Evolutionary conservation across 2,113 vertebrate genomes (phyloP), one percentile per base, ranked within the genome.

Genomic region (Terrapene triunguis): DNA sequence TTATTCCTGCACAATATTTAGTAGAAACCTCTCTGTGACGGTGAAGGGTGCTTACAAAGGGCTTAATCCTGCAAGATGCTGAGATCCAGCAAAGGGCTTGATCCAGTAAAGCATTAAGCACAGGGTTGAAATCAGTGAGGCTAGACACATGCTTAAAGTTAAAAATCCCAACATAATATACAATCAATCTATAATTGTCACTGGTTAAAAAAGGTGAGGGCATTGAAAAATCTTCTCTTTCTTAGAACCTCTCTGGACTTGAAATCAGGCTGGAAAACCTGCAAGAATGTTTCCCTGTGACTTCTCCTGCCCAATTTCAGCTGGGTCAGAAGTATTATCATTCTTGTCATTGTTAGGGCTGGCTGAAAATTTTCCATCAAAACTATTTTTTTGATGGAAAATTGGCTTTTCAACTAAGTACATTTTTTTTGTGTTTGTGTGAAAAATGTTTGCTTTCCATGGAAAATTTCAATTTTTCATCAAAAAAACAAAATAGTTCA

Each of bases 61-160:
- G 35, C 44, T 69, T 19, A 29, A 19, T 69, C 62, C 62, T n/a
- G 29, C 35, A 69, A 69, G 13, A 32, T 69, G 62, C 16, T n/a
- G 62, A 69, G 62, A 51, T 51, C 50, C 50, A 51, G 50, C 50
- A 51, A 17, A 16, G 5, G 14, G 50, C 50, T 51, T 17, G 55
- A 89, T 92, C 79, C 92, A 96, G 69, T 80, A 89, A 87, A 95
- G 83, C 88, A 96, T 94, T 93, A 90, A 86, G 50, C 21, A 65
- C 65, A 65, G 29, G 89, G 42, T 93, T 59, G 54, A 91, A 50
- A 81, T 83, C 79, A 88, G 78, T 19, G 87, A 89, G 95, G 90
- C 74, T 79, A 85, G 50, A n/a, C 84, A 87, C 2, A 5, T 1
- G 48, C 83, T 89, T 65, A 10, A 14, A 54, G 38, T 89, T 57